Evolutionary conservation across 2,113 vertebrate species (phyloP), one percentile per base, ranked within the genome.

Genomic region (Sylvia atricapilla): DNA sequence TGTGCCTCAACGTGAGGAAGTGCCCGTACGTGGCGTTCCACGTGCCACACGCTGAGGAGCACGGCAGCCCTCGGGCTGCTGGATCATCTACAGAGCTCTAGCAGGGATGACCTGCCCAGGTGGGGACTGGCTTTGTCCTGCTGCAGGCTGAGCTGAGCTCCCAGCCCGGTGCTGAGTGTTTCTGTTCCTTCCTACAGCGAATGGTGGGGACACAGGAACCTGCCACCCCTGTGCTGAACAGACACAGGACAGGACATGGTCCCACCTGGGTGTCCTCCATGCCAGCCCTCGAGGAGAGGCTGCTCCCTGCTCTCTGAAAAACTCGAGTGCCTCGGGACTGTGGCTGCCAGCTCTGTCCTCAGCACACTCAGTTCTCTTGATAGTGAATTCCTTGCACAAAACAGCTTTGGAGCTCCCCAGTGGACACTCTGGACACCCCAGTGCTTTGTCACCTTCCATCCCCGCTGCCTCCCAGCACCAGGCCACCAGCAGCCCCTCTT

Each of bases 11-110:
- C 6, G 98, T 98, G 64, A 99, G 98, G 97, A 98, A 97, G 89
- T 99, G 99, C 89, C 99, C 99, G 0, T 99, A 98, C 0, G 99
- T 99, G 44, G 96, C 98, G 3, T 99, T 99, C 77, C 98, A n/a
- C 0, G 97, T 99, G 46, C 98, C 99, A 0, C n/a, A 77, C 1
- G 35, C 76, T 13, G 47, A 1, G 1, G 85, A 60, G 7, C 89
- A 15, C 7, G 49, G 18, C 93, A 97, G 68, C 59, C 39, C 39
- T 18, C 4, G 7, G 27, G 4, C 23, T 39, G 37, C 60, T 67
- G 84, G 96, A 75, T 66, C 92, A 0, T 94, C 97, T 2, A 35
- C 94, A 2, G 98, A 98, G 86, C 98, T 98, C 31, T 97, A 97
- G 88, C 59, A 23, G 4, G 55, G 11, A 25, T 41, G 22, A 27